A percentile compares a stretch with the other conserved stretches of the same genome.
Conservation (phyloP, 2,797 vertebrate species). For the Hypotaenidia philippensis region DNA sequence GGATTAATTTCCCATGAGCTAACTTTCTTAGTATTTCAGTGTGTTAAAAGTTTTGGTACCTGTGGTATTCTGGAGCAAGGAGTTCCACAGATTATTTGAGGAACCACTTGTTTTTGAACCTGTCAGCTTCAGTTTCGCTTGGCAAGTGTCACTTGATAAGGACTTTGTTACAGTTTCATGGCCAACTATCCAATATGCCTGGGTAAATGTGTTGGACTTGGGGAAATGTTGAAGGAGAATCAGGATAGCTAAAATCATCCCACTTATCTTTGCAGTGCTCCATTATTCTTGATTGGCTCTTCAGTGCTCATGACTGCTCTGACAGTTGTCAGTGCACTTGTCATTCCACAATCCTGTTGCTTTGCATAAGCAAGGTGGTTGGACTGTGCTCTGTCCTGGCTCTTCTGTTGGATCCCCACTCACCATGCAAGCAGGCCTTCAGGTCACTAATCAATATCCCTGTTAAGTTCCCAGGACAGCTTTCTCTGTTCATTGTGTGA, state of each 20-base stretch:
- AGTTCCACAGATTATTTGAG: background rate
- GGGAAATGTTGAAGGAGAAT: background rate
- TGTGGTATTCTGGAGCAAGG: background rate
- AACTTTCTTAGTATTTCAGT: background rate
- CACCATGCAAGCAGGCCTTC: background rate
- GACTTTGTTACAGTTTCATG: background rate
- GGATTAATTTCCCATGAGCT: background rate
- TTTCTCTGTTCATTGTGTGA: background rate
- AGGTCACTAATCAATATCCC: background rate
- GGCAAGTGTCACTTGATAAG: background rate
- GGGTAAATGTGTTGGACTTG: background rate
- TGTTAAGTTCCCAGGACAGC: background rate
- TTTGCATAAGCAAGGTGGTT: background rate
- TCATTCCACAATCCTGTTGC: background rate
- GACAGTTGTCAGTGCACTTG: background rate
- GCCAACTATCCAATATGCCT: background rate
- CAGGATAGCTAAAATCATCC: background rate
- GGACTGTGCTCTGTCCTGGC: fast-evolving
- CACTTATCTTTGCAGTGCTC: background rate
- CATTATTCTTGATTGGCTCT: background rate
- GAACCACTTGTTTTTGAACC: background rate
- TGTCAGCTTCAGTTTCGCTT: background rate
- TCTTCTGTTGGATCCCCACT: background rate
- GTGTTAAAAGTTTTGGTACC: background rate
- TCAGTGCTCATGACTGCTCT: background rate